phyloP scores from a whole-genome alignment of 2,797 vertebrate species.

The Neomorphus geoffroyi region DNA sequence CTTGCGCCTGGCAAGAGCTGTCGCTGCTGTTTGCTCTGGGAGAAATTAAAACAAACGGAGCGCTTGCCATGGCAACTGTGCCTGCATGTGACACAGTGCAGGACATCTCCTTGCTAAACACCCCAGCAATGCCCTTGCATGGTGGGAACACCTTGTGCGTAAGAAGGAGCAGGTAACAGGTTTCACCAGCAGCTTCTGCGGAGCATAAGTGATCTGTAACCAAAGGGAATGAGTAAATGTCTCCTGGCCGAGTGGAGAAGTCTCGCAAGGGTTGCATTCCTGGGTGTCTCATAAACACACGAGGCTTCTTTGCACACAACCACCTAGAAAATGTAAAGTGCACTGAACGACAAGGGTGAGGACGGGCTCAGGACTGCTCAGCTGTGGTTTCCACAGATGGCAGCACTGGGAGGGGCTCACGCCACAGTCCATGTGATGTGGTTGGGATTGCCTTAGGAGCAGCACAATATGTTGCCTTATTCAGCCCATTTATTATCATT shows the following conservation, averaged over 20 bases:
- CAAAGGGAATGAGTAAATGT: neutral
- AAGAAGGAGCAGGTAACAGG: conserved; percentile 11
- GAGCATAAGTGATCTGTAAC: neutral
- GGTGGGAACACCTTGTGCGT: neutral
- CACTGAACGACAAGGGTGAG: rapidly evolving
- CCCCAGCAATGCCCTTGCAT: neutral
- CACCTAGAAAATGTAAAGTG: neutral
- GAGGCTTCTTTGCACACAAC: neutral
- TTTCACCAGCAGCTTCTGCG: neutral
- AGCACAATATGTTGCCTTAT: neutral
- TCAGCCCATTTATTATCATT: neutral
- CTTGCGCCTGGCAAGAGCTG: neutral
- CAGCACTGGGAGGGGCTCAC: neutral
- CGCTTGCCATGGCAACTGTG: conserved; percentile 33
- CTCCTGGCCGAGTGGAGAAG: neutral
- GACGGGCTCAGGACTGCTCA: neutral
- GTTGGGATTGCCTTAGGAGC: neutral
- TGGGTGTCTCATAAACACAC: neutral
- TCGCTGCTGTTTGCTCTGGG: conserved; percentile 31
- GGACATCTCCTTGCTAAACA: neutral
- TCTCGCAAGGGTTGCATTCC: neutral
- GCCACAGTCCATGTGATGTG: neutral
- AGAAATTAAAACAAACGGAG: conserved; percentile 48
- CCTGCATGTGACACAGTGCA: neutral
- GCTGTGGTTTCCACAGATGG: neutral